A percentile compares a stretch with the other conserved stretches of the same genome.
These are phyloP conservation scores for Lethenteron camtschaticum DNA, from an alignment of 2,113 vertebrate species.

Conservation along the genomic window DNA sequence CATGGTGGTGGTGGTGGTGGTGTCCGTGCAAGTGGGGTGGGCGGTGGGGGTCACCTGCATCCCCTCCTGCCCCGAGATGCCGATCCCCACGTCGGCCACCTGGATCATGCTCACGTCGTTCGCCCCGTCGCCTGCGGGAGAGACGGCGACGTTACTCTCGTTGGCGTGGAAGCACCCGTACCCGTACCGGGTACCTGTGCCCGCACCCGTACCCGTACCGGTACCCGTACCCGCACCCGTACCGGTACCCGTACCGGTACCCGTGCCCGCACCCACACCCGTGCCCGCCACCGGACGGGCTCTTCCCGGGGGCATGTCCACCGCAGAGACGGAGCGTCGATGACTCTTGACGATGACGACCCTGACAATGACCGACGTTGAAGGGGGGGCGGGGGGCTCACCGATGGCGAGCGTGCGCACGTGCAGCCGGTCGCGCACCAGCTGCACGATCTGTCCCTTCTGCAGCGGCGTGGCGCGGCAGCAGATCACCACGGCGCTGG, in stretches of 20 bases:
- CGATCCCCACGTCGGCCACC: slow-evolving; percentile 65
- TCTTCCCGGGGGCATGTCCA: no score
- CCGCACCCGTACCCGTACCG: no score
- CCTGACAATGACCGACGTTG: no score
- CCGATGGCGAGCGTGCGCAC: slow-evolving; percentile 72
- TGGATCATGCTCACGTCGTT: slow-evolving; percentile 97
- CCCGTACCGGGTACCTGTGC: no score
- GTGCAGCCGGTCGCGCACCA: slow-evolving; percentile 33
- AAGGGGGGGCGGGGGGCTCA: slow-evolving; percentile 14
- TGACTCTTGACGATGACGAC: no score
- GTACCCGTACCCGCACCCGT: no score
- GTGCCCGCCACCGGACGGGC: background rate
- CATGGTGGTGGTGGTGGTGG: no score
- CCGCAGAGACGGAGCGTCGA: no score
- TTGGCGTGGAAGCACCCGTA: background rate
- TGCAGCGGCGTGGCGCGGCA: slow-evolving; percentile 59
- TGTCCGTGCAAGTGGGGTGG: background rate
- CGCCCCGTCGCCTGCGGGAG: slow-evolving; percentile 62
- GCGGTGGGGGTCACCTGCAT: slow-evolving; percentile 50
- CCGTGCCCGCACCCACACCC: background rate
- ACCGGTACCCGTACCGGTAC: background rate
- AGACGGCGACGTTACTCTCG: background rate
- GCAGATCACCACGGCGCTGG: slow-evolving; percentile 50
- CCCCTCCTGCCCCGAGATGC: slow-evolving; percentile 79
- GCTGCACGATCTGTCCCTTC: slow-evolving; percentile 53